Conservation (phyloP, 2,888 invertebrate species). For the Rhyacophila evoluta region DNA sequence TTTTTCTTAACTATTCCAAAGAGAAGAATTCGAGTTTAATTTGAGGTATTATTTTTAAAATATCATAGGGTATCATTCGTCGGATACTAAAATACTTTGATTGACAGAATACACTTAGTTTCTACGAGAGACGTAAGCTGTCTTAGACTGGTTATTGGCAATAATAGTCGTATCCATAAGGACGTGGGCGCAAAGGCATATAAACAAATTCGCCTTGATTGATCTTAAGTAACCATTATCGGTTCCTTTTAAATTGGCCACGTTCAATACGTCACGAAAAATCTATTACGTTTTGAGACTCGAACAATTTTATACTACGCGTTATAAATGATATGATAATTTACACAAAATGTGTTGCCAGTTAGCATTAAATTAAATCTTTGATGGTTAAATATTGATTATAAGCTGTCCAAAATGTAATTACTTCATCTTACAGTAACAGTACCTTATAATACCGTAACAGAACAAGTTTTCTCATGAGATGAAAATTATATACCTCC, state of each 20-base stretch:
- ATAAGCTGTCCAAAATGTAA: not conserved
- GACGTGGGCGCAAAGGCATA: not conserved
- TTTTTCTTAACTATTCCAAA: no score
- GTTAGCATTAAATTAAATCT: not conserved
- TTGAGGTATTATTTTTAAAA: no score
- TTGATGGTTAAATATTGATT: not conserved
- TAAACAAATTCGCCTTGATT: slow-evolving; percentile 24
- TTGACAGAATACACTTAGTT: no score
- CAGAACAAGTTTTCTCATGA: no score
- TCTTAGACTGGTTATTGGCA: not conserved
- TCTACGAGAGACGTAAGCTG: not conserved
- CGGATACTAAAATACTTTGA: no score
- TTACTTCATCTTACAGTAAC: not conserved
- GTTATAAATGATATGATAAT: not conserved
- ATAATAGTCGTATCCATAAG: not conserved
- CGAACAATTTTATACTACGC: not conserved
- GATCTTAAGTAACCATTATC: not conserved
- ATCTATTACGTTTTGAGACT: not conserved
- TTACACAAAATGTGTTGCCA: not conserved
- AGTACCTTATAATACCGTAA: no score
- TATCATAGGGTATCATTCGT: no score
- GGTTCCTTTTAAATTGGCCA: not conserved
- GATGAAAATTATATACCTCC: no score
- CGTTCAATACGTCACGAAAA: not conserved
- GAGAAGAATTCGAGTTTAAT: no score